Base-by-base conservation (phyloP, 2,888 invertebrate species). In the Urechis unicinctus region DNA sequence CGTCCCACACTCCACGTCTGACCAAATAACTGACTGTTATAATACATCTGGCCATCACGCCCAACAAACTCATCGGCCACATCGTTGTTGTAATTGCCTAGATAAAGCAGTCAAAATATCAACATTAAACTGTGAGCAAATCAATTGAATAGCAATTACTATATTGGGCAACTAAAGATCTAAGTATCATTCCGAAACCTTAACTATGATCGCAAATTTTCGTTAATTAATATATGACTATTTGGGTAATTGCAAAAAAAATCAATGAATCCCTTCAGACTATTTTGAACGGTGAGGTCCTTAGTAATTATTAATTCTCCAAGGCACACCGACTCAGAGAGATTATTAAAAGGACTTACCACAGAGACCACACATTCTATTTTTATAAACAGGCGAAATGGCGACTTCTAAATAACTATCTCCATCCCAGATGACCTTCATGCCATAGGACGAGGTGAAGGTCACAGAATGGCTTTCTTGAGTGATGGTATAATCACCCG, bases 351-450 rank as follows among this genome's bases (percentile, higher is more conserved):
- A 9, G 9, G 9, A 13, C 42, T 49, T 21, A 1, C 96, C 96
- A 73, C 96, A 96, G 22, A 96, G 81, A 17, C 96, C 96, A 73
- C 94, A 94, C 56, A 93, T 77, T 46, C 85, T 56, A 83, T 84
- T 75, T 86, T 89, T 80, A 85, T 90, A 53, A 79, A 81, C 58
- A 83, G 85, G 69, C 3, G 91, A 88, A 17, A 91, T 89, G 0
- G 84, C 82, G 0, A 88, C 83, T 80, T 96, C 94, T 58, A 94
- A 81, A 72, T 92, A 93, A 67, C 92, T 91, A 66, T 88, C 88
- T 1, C 94, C 93, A 71, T 93, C 92, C 95, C 95, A 96, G 41
- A 90, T 82, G 61, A 96, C 82, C 70, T 87, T 86, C 26, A 95
- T 81, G 0, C 92, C 93, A 69, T 66, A 51, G 28, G 72, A 69